Evolutionary conservation across 2,113 vertebrate genomes (phyloP), one percentile per base, ranked within the genome.

Genomic region (Variabilichromis moorii): DNA sequence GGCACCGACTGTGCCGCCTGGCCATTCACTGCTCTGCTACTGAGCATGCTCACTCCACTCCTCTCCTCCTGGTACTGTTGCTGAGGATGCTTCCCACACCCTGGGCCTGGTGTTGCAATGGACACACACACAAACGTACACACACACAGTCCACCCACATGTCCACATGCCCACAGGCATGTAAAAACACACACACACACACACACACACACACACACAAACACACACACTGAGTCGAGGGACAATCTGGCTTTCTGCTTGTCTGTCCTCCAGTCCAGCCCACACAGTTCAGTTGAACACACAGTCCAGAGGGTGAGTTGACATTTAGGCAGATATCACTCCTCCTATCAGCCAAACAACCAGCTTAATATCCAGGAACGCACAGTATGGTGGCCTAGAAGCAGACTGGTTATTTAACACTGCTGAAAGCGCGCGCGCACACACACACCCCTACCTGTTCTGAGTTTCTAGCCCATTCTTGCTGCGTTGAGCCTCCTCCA

Each of bases 401-500:
- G 37, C 37, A 53, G 81, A 53, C 31, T 5, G 24, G 80, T 84
- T 87, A 86, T 85, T 83, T 59, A 88, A 89, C 73, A 31, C 51
- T 47, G 35, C 10, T 55, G n/a, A 71, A 51, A 31, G 16, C 24
- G 24, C 24, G 14, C 4, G 12, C 40, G 0, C 45, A 40, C 37
- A 1, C 13, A 37, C 47, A 24, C 81, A 12, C 55, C 1, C 57
- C n/a, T 78, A 98, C 98, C 98, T 93, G 93, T 97, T 96, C 89
- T 98, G 97, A 9, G 96, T 96, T 91, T 98, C 97, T 66, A 98
- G 95, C 33, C 93, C 59, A 76, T 98, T 97, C 88, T 96, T 96
- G 59, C 95, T 92, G 10, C 98, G 96, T 91, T 97, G 97, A 4
- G 97, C 96, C 71, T 97, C 96, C 94, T 98, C 98, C 73, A 98